A percentile compares a stretch with the other conserved stretches of the same genome.
phyloP scores from a whole-genome alignment of 2,888 invertebrate genomes.

The Tiliacea citrago region DNA sequence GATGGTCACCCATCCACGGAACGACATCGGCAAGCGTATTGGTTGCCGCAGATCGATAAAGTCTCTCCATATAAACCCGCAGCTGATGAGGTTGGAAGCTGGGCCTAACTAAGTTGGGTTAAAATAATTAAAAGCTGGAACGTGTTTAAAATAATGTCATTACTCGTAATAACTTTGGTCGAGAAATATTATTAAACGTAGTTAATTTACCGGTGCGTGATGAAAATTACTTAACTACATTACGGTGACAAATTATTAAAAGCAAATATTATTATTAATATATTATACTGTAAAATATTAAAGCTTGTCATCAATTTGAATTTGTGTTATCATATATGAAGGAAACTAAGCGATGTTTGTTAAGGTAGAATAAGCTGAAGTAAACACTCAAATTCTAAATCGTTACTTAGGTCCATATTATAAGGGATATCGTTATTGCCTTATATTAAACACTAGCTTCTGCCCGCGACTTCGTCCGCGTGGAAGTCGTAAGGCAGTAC shows the following conservation, averaged over 20 bases:
- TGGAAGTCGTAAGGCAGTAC: too few species aligned
- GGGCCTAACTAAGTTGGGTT: constrained; percentile 8
- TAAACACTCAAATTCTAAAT: not conserved
- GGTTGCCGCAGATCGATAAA: too few species aligned
- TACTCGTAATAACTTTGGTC: constrained; percentile 3
- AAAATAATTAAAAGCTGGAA: not conserved
- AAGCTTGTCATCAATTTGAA: not conserved
- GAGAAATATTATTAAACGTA: constrained; percentile 12
- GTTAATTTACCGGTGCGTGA: constrained; percentile 16
- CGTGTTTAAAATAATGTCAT: constrained; percentile 4
- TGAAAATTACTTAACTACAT: constrained; percentile 33
- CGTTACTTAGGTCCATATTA: too few species aligned
- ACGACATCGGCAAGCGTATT: not conserved
- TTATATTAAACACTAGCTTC: too few species aligned
- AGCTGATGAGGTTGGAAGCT: constrained; percentile 2
- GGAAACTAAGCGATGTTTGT: not conserved
- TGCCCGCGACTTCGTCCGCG: too few species aligned
- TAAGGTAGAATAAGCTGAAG: too few species aligned
- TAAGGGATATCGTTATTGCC: too few species aligned
- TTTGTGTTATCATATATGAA: not conserved
- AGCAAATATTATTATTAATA: constrained; percentile 14
- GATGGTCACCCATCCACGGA: too few species aligned
- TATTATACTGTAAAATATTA: too few species aligned
- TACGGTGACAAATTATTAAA: constrained; percentile 19
- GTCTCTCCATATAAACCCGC: too few species aligned